These are phyloP conservation scores for Clitarchus hookeri DNA, from an alignment of 2,888 invertebrate genomes.

Conservation along the genomic window DNA sequence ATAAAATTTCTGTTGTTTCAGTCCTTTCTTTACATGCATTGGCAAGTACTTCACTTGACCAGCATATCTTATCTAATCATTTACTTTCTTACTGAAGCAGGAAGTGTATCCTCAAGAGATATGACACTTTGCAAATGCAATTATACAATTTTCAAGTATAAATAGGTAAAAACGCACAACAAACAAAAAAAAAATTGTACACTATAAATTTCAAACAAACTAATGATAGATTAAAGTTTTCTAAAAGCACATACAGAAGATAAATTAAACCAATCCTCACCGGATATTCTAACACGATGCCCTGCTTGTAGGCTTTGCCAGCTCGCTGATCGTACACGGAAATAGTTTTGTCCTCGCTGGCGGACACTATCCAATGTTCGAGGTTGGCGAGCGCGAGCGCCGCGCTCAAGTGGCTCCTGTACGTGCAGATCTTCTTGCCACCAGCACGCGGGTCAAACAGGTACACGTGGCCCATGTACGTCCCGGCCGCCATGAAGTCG, in stretches of 20 bases:
- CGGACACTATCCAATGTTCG: constrained; percentile 60
- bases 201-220: too few relatives aligned
- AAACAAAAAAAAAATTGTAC: too few relatives aligned
- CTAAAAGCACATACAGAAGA: too few relatives aligned
- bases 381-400: constrained; percentile 55
- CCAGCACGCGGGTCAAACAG: constrained; percentile 60
- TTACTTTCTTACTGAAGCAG: too few relatives aligned
- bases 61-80: too few relatives aligned
- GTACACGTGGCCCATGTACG: constrained; percentile 50
- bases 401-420: constrained; percentile 60
- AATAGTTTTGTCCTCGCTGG: constrained; percentile 64
- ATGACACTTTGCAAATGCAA: too few relatives aligned
- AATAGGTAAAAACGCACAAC: too few relatives aligned
- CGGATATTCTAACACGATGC: not conserved
- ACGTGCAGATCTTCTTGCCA: constrained; percentile 53
- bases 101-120: too few relatives aligned
- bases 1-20: too few relatives aligned
- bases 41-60: too few relatives aligned
- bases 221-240: not conserved
- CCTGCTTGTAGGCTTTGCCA: constrained; percentile 49
- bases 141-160: too few relatives aligned
- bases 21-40: too few relatives aligned
- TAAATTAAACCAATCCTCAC: not conserved
- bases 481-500: constrained; percentile 36
- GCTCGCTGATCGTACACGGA: constrained; percentile 62